Evolutionary conservation across 2,888 invertebrate species (phyloP).

Genomic region (Cephus rjabovi): DNA sequence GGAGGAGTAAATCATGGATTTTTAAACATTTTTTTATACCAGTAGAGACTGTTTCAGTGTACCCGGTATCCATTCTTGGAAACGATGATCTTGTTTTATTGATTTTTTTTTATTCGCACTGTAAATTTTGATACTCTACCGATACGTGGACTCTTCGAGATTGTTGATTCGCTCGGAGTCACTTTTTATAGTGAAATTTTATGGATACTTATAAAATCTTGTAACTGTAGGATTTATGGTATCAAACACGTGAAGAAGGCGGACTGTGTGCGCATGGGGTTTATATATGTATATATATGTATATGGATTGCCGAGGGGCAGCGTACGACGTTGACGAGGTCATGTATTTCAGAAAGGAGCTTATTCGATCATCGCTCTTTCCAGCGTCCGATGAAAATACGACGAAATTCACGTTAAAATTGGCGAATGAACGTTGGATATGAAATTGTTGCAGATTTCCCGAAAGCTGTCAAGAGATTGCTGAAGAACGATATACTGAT

Average conservation of each 20-base stretch:
- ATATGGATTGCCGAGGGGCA: background rate
- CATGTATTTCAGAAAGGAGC: background rate
- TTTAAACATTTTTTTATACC: background rate
- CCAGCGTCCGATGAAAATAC: background rate
- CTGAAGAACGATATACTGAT: conserved; percentile 91
- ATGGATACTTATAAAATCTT: background rate
- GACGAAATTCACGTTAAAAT: background rate
- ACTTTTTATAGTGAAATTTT: background rate
- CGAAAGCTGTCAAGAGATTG: conserved; percentile 82
- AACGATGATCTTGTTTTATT: background rate
- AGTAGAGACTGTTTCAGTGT: background rate
- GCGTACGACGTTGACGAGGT: background rate
- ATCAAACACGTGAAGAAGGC: background rate
- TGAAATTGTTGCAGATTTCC: conserved; percentile 73
- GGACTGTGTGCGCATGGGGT: background rate
- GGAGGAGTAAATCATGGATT: background rate
- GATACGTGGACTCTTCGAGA: background rate
- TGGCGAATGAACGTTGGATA: background rate
- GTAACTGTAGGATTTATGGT: background rate
- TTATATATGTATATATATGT: background rate
- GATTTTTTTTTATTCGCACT: background rate
- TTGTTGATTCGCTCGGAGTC: background rate
- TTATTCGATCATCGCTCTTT: background rate
- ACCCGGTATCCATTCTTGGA: background rate
- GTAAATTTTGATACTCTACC: too few species aligned